Evolutionary conservation across 1,140 invertebrate genomes (phyloP).

Genomic region (Musca domestica): DNA sequence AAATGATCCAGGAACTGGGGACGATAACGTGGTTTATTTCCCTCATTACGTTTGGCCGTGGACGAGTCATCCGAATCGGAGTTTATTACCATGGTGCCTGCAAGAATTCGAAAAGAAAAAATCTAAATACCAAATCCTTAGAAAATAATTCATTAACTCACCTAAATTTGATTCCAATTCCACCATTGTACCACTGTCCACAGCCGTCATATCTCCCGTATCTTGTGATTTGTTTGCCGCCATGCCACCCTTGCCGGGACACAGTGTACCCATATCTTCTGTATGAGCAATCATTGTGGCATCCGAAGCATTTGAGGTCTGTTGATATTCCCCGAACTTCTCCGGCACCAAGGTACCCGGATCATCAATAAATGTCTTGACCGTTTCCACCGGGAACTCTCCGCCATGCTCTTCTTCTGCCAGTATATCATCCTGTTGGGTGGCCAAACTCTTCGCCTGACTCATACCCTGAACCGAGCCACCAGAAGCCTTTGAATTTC

Average conservation of each 20-base stretch:
- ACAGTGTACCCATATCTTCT: constrained; percentile 61
- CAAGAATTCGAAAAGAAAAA: too few species aligned
- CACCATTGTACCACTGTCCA: constrained; percentile 62
- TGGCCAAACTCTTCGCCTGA: constrained; percentile 51
- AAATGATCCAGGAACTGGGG: constrained; percentile 93
- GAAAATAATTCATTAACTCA: constrained; percentile 30
- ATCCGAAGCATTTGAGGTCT: constrained; percentile 46
- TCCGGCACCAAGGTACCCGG: constrained; percentile 58
- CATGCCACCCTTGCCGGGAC: constrained; percentile 53
- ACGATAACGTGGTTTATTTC: constrained; percentile 78
- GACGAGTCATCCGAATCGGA: constrained; percentile 86
- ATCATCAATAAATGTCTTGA: constrained; percentile 56
- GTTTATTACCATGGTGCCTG: constrained; percentile 90
- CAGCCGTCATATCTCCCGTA: constrained; percentile 35
- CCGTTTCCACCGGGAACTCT: constrained; percentile 52
- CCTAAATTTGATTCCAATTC: constrained; percentile 77
- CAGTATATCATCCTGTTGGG: constrained; percentile 39
- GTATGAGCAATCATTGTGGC: constrained; percentile 56
- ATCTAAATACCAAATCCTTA: neutral
- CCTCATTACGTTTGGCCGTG: constrained; percentile 60
- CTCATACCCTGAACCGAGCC: constrained; percentile 45
- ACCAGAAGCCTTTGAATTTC: constrained; percentile 35
- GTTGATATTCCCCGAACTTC: constrained; percentile 47
- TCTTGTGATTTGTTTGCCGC: constrained; percentile 43
- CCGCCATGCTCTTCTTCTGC: constrained; percentile 39